phyloP scores from a whole-genome alignment of 2,888 invertebrate species.

The Drepanosiphum platanoidis region DNA sequence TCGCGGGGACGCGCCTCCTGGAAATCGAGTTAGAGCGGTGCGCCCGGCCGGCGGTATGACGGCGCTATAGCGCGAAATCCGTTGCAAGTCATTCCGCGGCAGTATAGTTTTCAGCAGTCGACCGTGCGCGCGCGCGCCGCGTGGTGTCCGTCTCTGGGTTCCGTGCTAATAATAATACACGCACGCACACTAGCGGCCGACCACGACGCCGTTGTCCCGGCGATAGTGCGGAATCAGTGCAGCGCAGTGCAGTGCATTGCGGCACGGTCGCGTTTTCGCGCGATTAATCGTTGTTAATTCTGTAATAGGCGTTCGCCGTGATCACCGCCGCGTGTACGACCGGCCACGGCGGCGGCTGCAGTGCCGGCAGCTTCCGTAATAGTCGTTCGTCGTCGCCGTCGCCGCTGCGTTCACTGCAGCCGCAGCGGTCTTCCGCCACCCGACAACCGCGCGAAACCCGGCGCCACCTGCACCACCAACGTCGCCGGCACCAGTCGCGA shows the following conservation, averaged over 20 bases:
- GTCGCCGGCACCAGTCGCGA: background rate
- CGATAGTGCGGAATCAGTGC: background rate
- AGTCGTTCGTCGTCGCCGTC: too few relatives aligned
- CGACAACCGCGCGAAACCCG: background rate
- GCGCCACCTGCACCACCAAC: background rate
- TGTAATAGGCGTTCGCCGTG: background rate
- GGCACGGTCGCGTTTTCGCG: too few relatives aligned
- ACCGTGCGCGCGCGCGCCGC: too few relatives aligned
- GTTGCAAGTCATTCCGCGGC: too few relatives aligned
- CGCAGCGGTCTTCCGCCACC: background rate
- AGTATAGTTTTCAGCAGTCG: too few relatives aligned
- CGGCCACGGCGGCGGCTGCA: background rate
- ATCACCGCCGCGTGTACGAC: background rate
- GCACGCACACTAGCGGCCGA: too few relatives aligned
- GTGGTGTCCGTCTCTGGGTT: too few relatives aligned
- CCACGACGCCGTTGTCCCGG: background rate
- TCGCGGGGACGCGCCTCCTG: background rate
- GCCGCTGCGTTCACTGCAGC: background rate
- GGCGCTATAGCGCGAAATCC: too few relatives aligned
- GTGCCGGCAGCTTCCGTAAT: background rate
- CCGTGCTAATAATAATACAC: too few relatives aligned
- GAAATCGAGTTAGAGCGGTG: background rate
- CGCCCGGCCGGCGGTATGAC: background rate
- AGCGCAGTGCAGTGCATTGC: too few relatives aligned
- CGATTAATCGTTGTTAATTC: background rate